Conservation (phyloP, 1,140 invertebrate species). For the Heliothis subflexa region DNA sequence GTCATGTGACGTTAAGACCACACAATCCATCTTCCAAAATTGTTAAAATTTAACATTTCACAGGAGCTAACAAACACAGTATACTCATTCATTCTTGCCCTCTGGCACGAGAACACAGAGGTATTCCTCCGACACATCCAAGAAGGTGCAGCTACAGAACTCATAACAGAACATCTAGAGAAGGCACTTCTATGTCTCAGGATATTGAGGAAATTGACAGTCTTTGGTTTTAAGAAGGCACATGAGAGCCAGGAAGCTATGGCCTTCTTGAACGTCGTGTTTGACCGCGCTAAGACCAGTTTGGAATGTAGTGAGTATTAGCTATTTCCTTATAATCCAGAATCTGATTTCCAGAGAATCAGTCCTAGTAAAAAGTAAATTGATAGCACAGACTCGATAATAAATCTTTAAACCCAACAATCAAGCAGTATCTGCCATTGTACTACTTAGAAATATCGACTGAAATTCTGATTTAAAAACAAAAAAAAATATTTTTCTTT, state of each 20-base stretch:
- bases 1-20: no score
- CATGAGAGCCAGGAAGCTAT: slow-evolving; percentile 91
- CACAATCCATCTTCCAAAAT: no score
- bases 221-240: slow-evolving; percentile 93
- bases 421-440: no score
- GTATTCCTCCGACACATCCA: slow-evolving; percentile 88
- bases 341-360: no score
- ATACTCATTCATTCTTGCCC: slow-evolving; percentile 90
- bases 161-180: slow-evolving; percentile 89
- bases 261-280: slow-evolving; percentile 92
- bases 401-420: no score
- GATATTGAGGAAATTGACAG: slow-evolving; percentile 93
- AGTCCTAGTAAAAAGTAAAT: no score
- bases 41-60: slow-evolving; percentile 54
- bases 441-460: no score
- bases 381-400: no score
- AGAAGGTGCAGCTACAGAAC: slow-evolving; percentile 85
- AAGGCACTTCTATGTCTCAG: slow-evolving; percentile 92
- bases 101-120: slow-evolving; percentile 91
- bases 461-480: no score
- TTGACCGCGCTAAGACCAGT: slow-evolving; percentile 91
- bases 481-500: no score
- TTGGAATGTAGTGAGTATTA: slow-evolving; percentile 94
- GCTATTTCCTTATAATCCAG: no score
- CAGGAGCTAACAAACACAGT: slow-evolving; percentile 92